Evolutionary conservation across 2,113 vertebrate genomes (phyloP).

Genomic region (Aptenodytes patagonicus): DNA sequence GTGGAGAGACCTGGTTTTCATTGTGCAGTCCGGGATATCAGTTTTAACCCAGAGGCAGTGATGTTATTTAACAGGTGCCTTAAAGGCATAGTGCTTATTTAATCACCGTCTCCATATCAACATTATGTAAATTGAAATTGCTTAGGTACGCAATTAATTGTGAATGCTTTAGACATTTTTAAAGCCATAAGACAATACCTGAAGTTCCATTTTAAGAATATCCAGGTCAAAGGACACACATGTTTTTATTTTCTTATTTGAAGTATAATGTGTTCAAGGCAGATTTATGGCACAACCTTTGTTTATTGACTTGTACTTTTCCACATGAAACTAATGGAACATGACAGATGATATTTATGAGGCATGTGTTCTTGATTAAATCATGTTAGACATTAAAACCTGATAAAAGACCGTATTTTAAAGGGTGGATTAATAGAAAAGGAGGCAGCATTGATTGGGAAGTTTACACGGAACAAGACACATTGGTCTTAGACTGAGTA

Average conservation of each 20-base stretch:
- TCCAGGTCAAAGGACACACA: conserved; percentile 81
- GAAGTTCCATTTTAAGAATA: conserved; percentile 74
- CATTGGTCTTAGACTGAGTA: conserved; percentile 31
- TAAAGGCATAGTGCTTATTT: conserved; percentile 61
- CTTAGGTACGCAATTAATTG: conserved; percentile 70
- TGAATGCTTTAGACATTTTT: conserved; percentile 70
- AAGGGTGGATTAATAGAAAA: conserved; percentile 73
- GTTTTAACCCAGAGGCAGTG: conserved; percentile 58
- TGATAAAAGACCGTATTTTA: conserved; percentile 80
- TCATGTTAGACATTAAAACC: conserved; percentile 82
- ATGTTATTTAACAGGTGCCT: conserved; percentile 74
- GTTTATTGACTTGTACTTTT: conserved; percentile 85
- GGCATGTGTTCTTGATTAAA: conserved; percentile 83
- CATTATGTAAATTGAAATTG: conserved; percentile 73
- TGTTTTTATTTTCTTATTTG: conserved; percentile 85
- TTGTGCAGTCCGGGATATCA: conserved; percentile 32
- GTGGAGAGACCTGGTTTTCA: conserved; percentile 34
- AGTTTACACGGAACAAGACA: conserved; percentile 57
- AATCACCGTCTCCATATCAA: conserved; percentile 65
- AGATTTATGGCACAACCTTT: conserved; percentile 84
- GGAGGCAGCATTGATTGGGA: conserved; percentile 66
- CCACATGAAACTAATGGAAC: conserved; percentile 81
- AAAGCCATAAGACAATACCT: conserved; percentile 73
- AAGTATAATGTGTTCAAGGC: conserved; percentile 85
- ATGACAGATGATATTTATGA: conserved; percentile 84